These are phyloP conservation scores for Lordiphosa andalusiaca DNA, from an alignment of 2,888 invertebrate genomes.

Conservation along the genomic window DNA sequence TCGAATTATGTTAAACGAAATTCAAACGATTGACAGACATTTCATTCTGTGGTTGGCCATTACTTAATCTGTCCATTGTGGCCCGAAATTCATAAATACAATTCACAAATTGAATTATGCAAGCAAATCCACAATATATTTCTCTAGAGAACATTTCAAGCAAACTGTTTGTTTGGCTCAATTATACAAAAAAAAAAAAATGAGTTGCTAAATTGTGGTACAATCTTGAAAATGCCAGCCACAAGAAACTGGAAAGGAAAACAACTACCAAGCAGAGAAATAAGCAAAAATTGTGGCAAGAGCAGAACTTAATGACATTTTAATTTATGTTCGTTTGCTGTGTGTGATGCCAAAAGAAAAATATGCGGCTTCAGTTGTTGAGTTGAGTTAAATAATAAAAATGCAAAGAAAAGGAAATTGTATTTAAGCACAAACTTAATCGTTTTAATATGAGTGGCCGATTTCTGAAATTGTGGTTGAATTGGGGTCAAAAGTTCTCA, in stretches of 20 bases:
- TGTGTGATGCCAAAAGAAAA: background rate
- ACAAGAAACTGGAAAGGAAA: background rate
- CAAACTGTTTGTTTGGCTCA: slow-evolving; percentile 10
- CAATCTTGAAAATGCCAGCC: slow-evolving; percentile 1
- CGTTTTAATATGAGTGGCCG: background rate
- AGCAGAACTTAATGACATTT: slow-evolving; percentile 39
- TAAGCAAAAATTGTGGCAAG: slow-evolving; percentile 16
- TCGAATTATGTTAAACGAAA: slow-evolving; percentile 14
- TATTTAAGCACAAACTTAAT: slow-evolving; percentile 4
- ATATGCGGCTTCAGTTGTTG: too few relatives aligned
- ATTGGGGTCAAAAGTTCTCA: too few relatives aligned
- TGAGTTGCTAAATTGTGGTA: slow-evolving; percentile 21
- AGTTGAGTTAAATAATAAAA: background rate
- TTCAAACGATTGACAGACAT: slow-evolving; percentile 5
- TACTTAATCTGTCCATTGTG: too few relatives aligned
- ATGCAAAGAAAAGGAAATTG: slow-evolving; percentile 4
- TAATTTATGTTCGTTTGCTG: slow-evolving; percentile 35
- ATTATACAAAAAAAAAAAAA: slow-evolving; percentile 25
- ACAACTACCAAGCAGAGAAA: background rate
- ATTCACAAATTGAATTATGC: too few relatives aligned
- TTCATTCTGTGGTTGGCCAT: background rate
- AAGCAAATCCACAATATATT: too few relatives aligned
- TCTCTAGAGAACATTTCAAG: background rate
- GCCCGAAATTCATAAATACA: too few relatives aligned
- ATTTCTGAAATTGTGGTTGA: background rate